Base-by-base conservation (phyloP, 2,888 invertebrate genomes). In the Stenolophus ochropezus region DNA sequence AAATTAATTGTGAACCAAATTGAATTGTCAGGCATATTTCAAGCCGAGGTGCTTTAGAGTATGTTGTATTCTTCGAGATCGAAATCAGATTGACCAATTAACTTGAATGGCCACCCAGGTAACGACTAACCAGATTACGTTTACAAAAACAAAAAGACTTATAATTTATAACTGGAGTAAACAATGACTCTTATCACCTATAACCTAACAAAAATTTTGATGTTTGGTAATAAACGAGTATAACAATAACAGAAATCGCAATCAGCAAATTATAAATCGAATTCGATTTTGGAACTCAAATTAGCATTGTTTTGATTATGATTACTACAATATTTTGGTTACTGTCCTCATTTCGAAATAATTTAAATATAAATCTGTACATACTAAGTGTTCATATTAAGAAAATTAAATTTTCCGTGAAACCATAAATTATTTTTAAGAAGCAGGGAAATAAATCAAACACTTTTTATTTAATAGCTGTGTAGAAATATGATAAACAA, bases 401-500 rank as follows among this genome's bases (percentile, higher is more conserved):
- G 65, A 69, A 69, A 69, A 69, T 33, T 65, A 33, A 58, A 58
- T 61, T 61, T 61, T 14, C 25, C 33, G 27, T 18, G 27, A 33
- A 69, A 18, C 65, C 65, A 69, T 69, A 69, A 69, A 69, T 69
- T 69, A 69, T 18, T 33, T 69, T 14, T 4, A 11, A 18, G 65
- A 69, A 16, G 33, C 42, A 4, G 42, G 33, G 16, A 33, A 42
- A 69, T 69, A 69, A 69, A 69, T 69, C 65, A 69, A 33, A 27
- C 33, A 33, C 16, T 69, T 69, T 69, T 69, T 33, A 33, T 69
- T 69, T 27, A 73, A 73, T 73, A 73, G 73, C 49, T 33, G 33
- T 33, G 65, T 33, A 69, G 65, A 69, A 71, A 71, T 71, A 79
- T 79, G 79, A 79, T 79, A 79, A 79, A 79, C 79, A 79, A 58